These are phyloP conservation scores for Ageneiosus marmoratus DNA, from an alignment of 2,113 vertebrate genomes.

Conservation along the genomic window DNA sequence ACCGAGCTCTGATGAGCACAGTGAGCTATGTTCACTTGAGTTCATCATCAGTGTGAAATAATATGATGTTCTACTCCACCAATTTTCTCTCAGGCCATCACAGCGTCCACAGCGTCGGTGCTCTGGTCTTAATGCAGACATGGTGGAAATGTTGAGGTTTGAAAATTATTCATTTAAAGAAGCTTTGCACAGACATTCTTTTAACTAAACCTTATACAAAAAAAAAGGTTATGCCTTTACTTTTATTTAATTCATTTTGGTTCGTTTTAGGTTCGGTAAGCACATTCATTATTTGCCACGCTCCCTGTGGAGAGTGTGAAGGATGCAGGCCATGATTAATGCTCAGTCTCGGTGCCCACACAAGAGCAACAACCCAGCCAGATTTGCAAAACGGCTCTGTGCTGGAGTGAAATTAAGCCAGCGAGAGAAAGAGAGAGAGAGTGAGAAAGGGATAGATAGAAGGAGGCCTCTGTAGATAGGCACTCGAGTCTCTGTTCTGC, in stretches of 20 bases:
- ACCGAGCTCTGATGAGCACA: background rate
- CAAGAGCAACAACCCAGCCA: conserved; percentile 51
- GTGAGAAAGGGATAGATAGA: conserved; percentile 26
- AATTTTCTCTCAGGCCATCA: conserved; percentile 10
- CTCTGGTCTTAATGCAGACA: background rate
- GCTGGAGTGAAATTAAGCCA: conserved; percentile 26
- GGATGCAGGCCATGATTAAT: conserved; percentile 54
- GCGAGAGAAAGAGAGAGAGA: conserved; percentile 10
- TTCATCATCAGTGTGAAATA: conserved; percentile 42
- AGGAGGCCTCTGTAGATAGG: conserved; percentile 23
- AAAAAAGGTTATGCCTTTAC: conserved; percentile 29
- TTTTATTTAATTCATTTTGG: conserved; percentile 42
- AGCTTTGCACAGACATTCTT: background rate
- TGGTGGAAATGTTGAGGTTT: background rate
- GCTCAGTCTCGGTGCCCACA: conserved; percentile 50
- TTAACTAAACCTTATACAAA: conserved; percentile 17
- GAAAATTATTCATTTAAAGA: background rate
- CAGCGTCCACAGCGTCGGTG: background rate
- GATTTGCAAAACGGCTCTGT: conserved; percentile 36
- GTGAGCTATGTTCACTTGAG: conserved; percentile 26
- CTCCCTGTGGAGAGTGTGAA: conserved; percentile 45
- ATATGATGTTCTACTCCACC: conserved; percentile 36
- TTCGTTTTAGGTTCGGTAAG: conserved; percentile 46
- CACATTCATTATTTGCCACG: conserved; percentile 49
- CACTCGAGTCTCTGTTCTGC: conserved; percentile 49